Evolutionary conservation across 23 tunicate species (phyloP).

Genomic region (Aplidium turbinatum): DNA sequence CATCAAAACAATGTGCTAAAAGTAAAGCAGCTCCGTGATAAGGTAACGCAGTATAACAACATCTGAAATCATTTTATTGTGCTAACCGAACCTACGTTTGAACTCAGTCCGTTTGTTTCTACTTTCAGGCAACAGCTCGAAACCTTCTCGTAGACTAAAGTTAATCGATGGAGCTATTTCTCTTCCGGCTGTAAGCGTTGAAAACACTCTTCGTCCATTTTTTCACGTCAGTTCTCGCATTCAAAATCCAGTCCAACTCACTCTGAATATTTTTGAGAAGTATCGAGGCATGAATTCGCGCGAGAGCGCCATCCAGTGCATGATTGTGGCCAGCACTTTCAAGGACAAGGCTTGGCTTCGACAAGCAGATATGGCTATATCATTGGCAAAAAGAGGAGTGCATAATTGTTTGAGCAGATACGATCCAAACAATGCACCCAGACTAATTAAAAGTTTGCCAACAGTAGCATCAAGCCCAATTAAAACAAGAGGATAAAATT

Average conservation of each 20-base stretch:
- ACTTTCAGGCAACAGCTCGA: neutral
- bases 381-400: constrained; percentile 66
- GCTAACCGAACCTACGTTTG: neutral
- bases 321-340: constrained; percentile 81
- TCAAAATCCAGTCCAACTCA: constrained; percentile 53
- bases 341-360: constrained; percentile 87
- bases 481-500: constrained; percentile 46
- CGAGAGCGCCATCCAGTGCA: constrained; percentile 85
- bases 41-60: neutral
- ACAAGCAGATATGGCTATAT: constrained; percentile 78
- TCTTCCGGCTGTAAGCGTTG: constrained; percentile 75
- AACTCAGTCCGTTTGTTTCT: no score
- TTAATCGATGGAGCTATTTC: constrained; percentile 69
- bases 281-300: constrained; percentile 59
- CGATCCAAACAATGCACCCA: neutral
- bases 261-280: constrained; percentile 58
- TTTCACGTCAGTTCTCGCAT: constrained; percentile 70
- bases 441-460: constrained; percentile 24
- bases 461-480: constrained; percentile 76
- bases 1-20: no score
- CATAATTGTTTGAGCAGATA: constrained; percentile 36
- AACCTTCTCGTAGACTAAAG: constrained; percentile 28
- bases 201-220: constrained; percentile 78
- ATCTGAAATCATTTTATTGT: neutral
- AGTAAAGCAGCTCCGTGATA: no score